These are phyloP conservation scores for Pelosia muscerda DNA, from an alignment of 2,888 invertebrate species.

Conservation along the genomic window DNA sequence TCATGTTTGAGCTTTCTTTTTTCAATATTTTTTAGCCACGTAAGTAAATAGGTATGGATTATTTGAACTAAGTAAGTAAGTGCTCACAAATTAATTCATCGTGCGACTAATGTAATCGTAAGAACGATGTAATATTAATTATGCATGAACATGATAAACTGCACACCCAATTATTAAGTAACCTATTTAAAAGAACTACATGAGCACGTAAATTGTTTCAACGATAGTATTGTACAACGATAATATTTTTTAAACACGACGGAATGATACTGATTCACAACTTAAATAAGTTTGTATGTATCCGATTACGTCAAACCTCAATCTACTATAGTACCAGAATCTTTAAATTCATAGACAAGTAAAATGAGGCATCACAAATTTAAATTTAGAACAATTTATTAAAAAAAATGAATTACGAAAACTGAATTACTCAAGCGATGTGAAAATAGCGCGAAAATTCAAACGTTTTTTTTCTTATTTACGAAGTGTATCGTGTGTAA, in stretches of 20 bases:
- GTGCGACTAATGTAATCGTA: neutral
- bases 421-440: neutral
- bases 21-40: neutral
- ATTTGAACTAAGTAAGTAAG: neutral
- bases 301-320: neutral
- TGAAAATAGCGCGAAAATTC: constrained; percentile 5
- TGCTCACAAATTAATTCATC: neutral
- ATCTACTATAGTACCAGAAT: neutral
- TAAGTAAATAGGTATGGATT: neutral
- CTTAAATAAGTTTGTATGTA: no score
- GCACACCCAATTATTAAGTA: neutral
- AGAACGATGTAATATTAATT: neutral
- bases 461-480: neutral
- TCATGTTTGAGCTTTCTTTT: no score
- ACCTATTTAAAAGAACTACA: neutral
- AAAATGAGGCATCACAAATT: neutral
- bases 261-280: no score
- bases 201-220: neutral
- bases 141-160: neutral
- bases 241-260: no score
- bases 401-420: neutral
- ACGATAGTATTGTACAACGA: no score
- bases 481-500: neutral
- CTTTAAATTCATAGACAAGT: neutral
- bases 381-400: neutral